phyloP scores from a whole-genome alignment of 2,888 invertebrate species.

The Oegoconia quadripuncta region DNA sequence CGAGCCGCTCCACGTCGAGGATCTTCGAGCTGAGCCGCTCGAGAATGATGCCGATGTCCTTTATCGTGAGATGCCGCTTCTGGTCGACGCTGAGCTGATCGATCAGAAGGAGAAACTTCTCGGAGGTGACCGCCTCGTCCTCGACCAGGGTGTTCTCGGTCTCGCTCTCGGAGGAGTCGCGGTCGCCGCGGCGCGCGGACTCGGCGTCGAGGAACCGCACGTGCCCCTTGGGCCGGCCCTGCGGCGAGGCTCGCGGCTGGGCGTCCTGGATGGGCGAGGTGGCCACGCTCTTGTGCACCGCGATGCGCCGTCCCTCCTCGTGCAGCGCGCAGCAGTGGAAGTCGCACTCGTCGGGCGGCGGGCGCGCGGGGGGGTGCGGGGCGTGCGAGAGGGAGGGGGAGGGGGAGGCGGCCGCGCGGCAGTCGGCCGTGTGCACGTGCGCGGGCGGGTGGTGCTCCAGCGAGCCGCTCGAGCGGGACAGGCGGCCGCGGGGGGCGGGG shows the following conservation, averaged over 20 bases:
- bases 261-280: conserved; percentile 95
- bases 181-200: conserved; percentile 81
- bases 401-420: conserved; percentile 80
- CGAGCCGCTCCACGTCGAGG: conserved; percentile 94
- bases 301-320: conserved; percentile 94
- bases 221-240: conserved; percentile 86
- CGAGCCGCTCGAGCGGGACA: conserved; percentile 83
- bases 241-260: conserved; percentile 83
- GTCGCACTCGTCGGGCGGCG: conserved; percentile 91
- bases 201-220: conserved; percentile 92
- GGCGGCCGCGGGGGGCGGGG: conserved; percentile 85
- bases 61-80: conserved; percentile 94
- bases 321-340: conserved; percentile 97
- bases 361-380: conserved; percentile 82
- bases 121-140: conserved; percentile 92
- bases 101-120: conserved; percentile 94
- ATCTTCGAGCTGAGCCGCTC: conserved; percentile 96
- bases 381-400: conserved; percentile 86
- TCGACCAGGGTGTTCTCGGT: conserved; percentile 96
- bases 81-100: conserved; percentile 96
- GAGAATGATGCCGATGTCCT: conserved; percentile 96
- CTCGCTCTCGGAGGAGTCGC: conserved; percentile 95
- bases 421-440: conserved; percentile 89
- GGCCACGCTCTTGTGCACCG: conserved; percentile 94
- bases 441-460: conserved; percentile 85